Base-by-base conservation (phyloP, 1,140 invertebrate species). In the Nylanderia fulva region DNA sequence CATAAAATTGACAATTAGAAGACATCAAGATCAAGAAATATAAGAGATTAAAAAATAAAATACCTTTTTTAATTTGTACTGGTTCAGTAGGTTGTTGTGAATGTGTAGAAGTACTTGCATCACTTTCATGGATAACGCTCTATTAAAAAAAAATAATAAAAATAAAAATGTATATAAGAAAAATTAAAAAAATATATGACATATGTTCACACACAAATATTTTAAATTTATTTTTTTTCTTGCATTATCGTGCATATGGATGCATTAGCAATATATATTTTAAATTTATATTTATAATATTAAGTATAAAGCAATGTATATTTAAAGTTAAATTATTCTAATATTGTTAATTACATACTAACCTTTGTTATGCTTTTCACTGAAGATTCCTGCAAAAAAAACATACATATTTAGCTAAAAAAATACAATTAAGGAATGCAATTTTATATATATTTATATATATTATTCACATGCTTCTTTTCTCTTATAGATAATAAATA, bases 301-400 rank as follows among this genome's bases (percentile, higher is more conserved):
- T 11, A 15, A 45, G 42, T 4, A 42, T 5, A 42, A 66, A 66
- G 42, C 4, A 39, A n/a, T 7, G n/a, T 54, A 21, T n/a, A 69
- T 29, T 36, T 52, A 48, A 21, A 36, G 8, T n/a, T 9, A 42
- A 18, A 42, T 39, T n/a, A 29, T 42, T 18, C 18, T 42, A 29
- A 75, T 29, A 76, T 61, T 45, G 2, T 7, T 54, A 66, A 77
- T 66, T 2, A 33, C 11, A 42, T 36, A 77, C 56, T 11, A 42
- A 75, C 75, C 29, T 68, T 66, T 18, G 54, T 0, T 36, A 1
- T 0, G 11, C 18, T 29, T 77, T 2, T 77, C 45, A 4, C 3
- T 24, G 24, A 11, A 21, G 3, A 29, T 0, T 54, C 39, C 61
- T 68, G 18, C 36, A n/a, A 27, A 0, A 24, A 60, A 39, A 45